Evolutionary conservation across 2,797 vertebrate species (phyloP).

Genomic region (Eulemur rubriventer): DNA sequence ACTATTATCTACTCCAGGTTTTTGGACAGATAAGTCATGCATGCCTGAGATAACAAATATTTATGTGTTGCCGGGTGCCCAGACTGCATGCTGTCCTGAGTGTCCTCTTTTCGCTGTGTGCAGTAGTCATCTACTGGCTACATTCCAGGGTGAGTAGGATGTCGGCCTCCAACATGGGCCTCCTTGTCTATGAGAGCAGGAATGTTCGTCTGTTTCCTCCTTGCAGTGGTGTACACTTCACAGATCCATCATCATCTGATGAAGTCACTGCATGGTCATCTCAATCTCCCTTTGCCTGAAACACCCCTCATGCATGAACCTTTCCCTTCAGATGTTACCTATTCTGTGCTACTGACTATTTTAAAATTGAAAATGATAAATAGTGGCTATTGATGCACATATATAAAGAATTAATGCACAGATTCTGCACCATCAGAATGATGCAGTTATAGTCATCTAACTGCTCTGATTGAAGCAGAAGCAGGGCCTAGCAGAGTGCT

Average conservation of each 20-base stretch:
- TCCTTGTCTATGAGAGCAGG: background rate
- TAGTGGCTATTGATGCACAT: background rate
- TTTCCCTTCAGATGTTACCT: background rate
- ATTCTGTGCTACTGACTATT: background rate
- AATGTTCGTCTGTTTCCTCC: too few relatives aligned
- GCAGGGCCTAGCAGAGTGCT: background rate
- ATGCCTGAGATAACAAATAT: background rate
- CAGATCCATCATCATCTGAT: background rate
- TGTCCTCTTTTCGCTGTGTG: background rate
- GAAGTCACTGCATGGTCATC: background rate
- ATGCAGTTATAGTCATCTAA: background rate
- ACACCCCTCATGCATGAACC: background rate
- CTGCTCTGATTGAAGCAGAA: background rate
- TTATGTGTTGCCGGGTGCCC: background rate
- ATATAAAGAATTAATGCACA: background rate
- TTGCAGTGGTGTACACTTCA: background rate
- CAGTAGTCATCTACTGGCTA: background rate
- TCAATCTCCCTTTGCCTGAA: background rate
- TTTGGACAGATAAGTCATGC: background rate
- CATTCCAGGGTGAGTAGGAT: background rate
- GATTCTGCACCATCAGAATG: background rate
- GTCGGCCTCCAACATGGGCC: background rate
- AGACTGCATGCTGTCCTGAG: background rate
- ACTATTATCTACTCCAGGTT: background rate
- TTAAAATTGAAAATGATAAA: background rate